Conservation (phyloP, 2,797 vertebrate genomes). For the Sebastes taczanowskii region DNA sequence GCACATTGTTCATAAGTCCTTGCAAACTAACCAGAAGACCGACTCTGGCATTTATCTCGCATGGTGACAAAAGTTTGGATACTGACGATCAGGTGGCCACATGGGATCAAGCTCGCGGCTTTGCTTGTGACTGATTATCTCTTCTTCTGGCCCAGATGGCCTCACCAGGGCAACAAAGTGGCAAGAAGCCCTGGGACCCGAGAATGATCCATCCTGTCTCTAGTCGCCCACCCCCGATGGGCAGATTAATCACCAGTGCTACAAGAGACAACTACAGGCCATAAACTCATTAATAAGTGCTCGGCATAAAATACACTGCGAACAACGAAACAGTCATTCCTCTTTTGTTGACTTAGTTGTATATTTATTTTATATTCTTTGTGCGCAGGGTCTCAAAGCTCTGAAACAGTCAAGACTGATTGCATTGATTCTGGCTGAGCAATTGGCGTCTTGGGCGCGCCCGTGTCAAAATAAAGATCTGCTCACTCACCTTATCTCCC, state of each 20-base stretch:
- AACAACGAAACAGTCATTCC: conserved; percentile 21
- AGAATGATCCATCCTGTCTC: conserved; percentile 41
- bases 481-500: conserved; percentile 30
- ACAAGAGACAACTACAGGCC: conserved; percentile 39
- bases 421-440: conserved; percentile 32
- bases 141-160: conserved; percentile 56
- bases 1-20: neutral
- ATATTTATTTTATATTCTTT: conserved; percentile 10
- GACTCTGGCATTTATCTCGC: neutral
- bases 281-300: conserved; percentile 54
- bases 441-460: conserved; percentile 12
- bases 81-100: conserved; percentile 35
- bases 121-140: conserved; percentile 52
- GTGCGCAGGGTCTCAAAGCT: neutral
- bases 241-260: conserved; percentile 56
- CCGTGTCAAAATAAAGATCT: conserved; percentile 42
- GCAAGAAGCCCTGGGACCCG: conserved; percentile 24
- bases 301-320: conserved; percentile 10
- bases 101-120: conserved; percentile 32
- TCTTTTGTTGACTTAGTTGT: conserved; percentile 17
- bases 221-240: conserved; percentile 24
- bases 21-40: neutral
- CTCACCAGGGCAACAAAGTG: conserved; percentile 40
- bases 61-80: neutral
- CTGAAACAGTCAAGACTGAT: neutral